Evolutionary conservation across 2,888 invertebrate genomes (phyloP).

Genomic region (Diarsia mendica): DNA sequence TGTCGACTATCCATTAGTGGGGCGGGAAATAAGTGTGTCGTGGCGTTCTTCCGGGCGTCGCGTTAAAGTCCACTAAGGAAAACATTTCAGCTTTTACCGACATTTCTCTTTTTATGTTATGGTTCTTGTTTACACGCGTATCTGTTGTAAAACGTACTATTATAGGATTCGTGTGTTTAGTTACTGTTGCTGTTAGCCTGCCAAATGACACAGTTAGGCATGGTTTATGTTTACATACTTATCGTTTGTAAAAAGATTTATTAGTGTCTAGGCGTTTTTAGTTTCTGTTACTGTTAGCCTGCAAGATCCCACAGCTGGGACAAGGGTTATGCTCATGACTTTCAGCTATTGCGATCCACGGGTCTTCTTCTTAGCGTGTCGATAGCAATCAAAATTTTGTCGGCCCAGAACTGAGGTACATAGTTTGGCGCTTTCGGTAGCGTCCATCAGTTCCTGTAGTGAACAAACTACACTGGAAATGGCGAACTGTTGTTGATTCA

Average conservation of each 20-base stretch:
- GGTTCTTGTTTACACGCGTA: conserved; percentile 1
- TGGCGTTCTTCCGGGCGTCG: conserved; percentile 45
- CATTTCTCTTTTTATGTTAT: conserved; percentile 14
- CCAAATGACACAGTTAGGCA: background rate
- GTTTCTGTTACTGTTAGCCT: background rate
- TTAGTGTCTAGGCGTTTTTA: background rate
- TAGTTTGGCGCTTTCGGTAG: no score
- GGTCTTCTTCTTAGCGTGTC: no score
- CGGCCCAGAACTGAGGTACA: no score
- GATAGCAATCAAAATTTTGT: no score
- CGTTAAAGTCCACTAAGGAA: background rate
- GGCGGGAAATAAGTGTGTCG: conserved; percentile 41
- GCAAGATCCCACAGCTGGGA: background rate
- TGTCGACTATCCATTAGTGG: conserved; percentile 52
- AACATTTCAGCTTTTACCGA: conserved; percentile 39
- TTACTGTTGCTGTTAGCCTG: background rate
- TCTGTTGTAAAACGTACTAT: background rate
- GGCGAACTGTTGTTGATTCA: background rate
- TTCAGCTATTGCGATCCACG: background rate
- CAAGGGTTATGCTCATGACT: background rate
- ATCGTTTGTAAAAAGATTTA: background rate
- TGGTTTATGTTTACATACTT: background rate
- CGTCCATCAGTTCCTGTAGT: no score
- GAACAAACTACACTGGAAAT: no score
- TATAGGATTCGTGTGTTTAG: background rate